Conservation (phyloP, 1,140 invertebrate genomes). For the Sesamia nonagrioides region DNA sequence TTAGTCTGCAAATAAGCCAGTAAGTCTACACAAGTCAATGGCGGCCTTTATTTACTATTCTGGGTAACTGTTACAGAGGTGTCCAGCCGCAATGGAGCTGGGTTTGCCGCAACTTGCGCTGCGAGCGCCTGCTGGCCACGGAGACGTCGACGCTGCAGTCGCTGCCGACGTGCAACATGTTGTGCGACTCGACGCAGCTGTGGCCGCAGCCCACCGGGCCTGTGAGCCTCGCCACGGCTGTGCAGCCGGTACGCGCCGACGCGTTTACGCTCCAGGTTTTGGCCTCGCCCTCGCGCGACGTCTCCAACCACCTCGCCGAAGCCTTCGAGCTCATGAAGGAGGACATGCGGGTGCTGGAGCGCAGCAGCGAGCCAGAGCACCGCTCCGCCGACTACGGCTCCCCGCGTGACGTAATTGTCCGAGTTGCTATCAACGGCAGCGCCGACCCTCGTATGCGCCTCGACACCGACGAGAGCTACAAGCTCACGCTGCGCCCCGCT, state of each 20-base stretch:
- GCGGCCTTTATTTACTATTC: background rate
- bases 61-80: slow-evolving; percentile 57
- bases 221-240: slow-evolving; percentile 84
- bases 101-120: slow-evolving; percentile 86
- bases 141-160: slow-evolving; percentile 78
- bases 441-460: slow-evolving; percentile 88
- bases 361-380: slow-evolving; percentile 74
- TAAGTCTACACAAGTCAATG: background rate
- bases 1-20: too few species aligned
- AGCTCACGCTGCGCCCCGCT: slow-evolving; percentile 88
- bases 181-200: slow-evolving; percentile 88
- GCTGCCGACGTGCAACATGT: slow-evolving; percentile 88
- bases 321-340: slow-evolving; percentile 76
- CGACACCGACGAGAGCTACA: slow-evolving; percentile 93
- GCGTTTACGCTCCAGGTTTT: slow-evolving; percentile 67
- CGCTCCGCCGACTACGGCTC: slow-evolving; percentile 79
- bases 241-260: slow-evolving; percentile 71
- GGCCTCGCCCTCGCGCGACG: slow-evolving; percentile 70
- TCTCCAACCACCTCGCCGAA: slow-evolving; percentile 70
- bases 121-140: slow-evolving; percentile 80
- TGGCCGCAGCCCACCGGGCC: slow-evolving; percentile 88
- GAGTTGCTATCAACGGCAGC: slow-evolving; percentile 86
- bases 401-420: slow-evolving; percentile 81
- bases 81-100: slow-evolving; percentile 86
- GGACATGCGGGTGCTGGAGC: slow-evolving; percentile 69